Base-by-base conservation (phyloP, 2,797 vertebrate species). In the Glossophaga mutica region DNA sequence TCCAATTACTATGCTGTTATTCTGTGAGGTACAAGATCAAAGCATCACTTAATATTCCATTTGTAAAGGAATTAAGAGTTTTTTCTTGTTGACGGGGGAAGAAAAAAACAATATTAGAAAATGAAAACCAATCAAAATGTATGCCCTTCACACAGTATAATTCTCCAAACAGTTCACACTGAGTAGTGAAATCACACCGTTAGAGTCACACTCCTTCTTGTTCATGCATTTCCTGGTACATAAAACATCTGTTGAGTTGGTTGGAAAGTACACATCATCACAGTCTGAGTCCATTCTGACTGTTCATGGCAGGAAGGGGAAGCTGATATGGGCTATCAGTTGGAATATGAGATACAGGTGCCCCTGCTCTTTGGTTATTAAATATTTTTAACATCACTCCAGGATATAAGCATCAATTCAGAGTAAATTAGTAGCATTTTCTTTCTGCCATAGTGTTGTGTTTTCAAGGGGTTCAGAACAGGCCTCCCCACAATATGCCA, bases 61-160 rank as follows among this genome's bases (percentile, higher is more conserved):
- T 94, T 90, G 71, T 94, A 96, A 96, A 97, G 34, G 50, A 90
- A 71, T 21, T 21, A 22, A 46, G 46, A 81, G 19, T 29, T 70
- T 68, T 94, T 95, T 39, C 46, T 67, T 42, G 32, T 39, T 73
- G 62, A 90, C 26, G 62, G 55, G 32, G 81, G 87, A 95, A 37
- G 57, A 57, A 62, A 90, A 90, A 68, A 87, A 5, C 39, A 81
- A 55, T 65, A 65, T 73, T 29, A 55, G 48, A 77, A 94, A 89
- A 46, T 44, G 50, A 92, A 95, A 94, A 55, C 24, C 48, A 85
- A 70, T 11, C 9, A 85, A n/a, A 68, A 46, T 11, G 1, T 59
- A 24, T 18, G 6, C 5, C 81, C 57, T 59, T 85, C 65, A 59
- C 55, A 91, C 9, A 70, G 32, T 42, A 1, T n/a, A 78, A 82